Conservation (phyloP, 1,140 invertebrate genomes). For the Bombus huntii region DNA sequence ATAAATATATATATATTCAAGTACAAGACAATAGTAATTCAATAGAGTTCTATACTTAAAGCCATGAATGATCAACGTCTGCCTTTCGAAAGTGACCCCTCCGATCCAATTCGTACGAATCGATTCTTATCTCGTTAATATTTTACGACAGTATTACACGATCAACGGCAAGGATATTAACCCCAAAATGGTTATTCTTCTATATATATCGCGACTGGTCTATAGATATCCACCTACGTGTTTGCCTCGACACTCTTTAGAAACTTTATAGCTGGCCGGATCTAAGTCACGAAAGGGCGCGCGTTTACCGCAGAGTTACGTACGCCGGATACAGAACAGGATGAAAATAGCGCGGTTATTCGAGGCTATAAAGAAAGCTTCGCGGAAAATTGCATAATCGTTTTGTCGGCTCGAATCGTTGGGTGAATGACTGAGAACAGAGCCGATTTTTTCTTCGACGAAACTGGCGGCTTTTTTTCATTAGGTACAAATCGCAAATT, state of each 20-base stretch:
- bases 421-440: slow-evolving; percentile 60
- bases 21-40: background rate
- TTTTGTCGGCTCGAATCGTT: slow-evolving; percentile 23
- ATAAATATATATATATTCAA: too few species aligned
- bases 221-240: slow-evolving; percentile 65
- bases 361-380: slow-evolving; percentile 55
- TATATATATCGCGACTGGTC: slow-evolving; percentile 65
- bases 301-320: slow-evolving; percentile 52
- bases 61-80: background rate
- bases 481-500: too few species aligned
- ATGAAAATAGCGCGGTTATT: slow-evolving; percentile 59
- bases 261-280: slow-evolving; percentile 50
- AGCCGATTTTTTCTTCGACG: too few species aligned
- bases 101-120: too few species aligned
- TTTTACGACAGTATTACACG: slow-evolving; percentile 31
- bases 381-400: slow-evolving; percentile 66
- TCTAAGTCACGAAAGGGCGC: slow-evolving; percentile 62
- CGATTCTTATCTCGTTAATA: background rate
- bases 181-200: slow-evolving; percentile 62
- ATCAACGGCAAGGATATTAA: slow-evolving; percentile 61
- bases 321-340: slow-evolving; percentile 22
- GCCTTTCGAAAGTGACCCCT: background rate
- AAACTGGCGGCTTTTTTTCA: too few species aligned
- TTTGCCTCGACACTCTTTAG: slow-evolving; percentile 43
- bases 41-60: background rate